Evolutionary conservation across 2,888 invertebrate genomes (phyloP), one percentile per base, ranked within the genome.

Genomic region (Vanessa cardui): DNA sequence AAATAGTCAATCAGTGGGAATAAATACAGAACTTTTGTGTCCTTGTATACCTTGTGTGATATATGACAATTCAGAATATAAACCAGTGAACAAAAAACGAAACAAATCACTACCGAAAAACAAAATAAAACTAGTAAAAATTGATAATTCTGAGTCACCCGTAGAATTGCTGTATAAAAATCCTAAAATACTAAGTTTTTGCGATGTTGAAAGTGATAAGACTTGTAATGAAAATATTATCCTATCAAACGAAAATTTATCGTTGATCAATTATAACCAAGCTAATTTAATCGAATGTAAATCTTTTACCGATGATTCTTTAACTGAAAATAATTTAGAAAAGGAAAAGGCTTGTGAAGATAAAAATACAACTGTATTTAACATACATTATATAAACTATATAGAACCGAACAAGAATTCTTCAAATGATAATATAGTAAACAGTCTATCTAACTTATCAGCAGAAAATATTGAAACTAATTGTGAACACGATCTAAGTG

Each of bases 141-240:
- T 50, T 47, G 31, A 56, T 50, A 71, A 62, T 58, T 58, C 21
- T 44, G 73, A 77, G 63, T 83, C 84, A 52, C 79, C 82, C 77
- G 73, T 88, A 49, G 87, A 90, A 73, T 76, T 92, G 68, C 73
- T 92, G 15, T 92, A 87, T 74, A 85, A 87, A 83, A 92, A 92
- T 77, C 83, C 86, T 39, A 83, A 79, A 26, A 82, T 89, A 72
- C 77, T 79, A n/a, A 85, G 80, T 68, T 82, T 83, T 33, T 78
- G 80, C 68, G 84, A 87, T 71, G 77, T 77, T 58, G 77, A 79
- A 72, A 74, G 71, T 46, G 78, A 76, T 72, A 75, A 78, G 65
- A 75, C 72, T 62, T 76, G 26, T 26, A 54, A 72, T 63, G 74
- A 79, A 65, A 73, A 72, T 16, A 72, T 78, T 16, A 44, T 54